phyloP scores from a whole-genome alignment of 2,888 invertebrate genomes.

The Stomorhina lunata region DNA sequence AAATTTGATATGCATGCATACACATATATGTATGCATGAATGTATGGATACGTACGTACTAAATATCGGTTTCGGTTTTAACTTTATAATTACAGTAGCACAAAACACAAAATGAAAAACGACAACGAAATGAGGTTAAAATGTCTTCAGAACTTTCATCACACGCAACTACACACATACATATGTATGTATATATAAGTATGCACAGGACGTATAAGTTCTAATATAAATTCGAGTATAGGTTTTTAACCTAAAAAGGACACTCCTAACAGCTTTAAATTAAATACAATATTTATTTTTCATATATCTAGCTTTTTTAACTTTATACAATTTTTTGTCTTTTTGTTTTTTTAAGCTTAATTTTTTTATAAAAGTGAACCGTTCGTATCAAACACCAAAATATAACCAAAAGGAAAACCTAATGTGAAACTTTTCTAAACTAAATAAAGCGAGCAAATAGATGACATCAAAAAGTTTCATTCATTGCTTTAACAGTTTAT shows the following conservation, averaged over 20 bases:
- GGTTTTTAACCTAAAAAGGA: conserved; percentile 13
- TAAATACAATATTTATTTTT: not conserved
- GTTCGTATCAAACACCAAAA: conserved; percentile 60
- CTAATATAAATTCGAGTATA: conserved; percentile 22
- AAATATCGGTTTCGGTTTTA: not conserved
- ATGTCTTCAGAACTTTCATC: conserved; percentile 26
- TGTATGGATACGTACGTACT: too few relatives aligned
- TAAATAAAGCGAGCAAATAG: not conserved
- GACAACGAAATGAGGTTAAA: conserved; percentile 58
- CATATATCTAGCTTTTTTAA: not conserved
- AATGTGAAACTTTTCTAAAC: conserved; percentile 44
- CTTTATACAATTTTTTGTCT: not conserved
- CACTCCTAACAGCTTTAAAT: conserved; percentile 14
- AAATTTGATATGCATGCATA: too few relatives aligned
- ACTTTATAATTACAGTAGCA: not conserved
- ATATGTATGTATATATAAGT: not conserved
- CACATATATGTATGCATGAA: too few relatives aligned
- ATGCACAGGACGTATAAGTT: not conserved
- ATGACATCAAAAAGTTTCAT: conserved; percentile 47
- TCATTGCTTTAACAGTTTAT: conserved; percentile 42
- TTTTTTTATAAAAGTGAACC: conserved; percentile 35
- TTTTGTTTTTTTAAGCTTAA: conserved; percentile 12
- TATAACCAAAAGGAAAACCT: conserved; percentile 54
- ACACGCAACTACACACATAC: not conserved
- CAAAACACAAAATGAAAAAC: conserved; percentile 25